phyloP scores from a whole-genome alignment of 2,888 invertebrate species.

The Ypsolopha scabrella region DNA sequence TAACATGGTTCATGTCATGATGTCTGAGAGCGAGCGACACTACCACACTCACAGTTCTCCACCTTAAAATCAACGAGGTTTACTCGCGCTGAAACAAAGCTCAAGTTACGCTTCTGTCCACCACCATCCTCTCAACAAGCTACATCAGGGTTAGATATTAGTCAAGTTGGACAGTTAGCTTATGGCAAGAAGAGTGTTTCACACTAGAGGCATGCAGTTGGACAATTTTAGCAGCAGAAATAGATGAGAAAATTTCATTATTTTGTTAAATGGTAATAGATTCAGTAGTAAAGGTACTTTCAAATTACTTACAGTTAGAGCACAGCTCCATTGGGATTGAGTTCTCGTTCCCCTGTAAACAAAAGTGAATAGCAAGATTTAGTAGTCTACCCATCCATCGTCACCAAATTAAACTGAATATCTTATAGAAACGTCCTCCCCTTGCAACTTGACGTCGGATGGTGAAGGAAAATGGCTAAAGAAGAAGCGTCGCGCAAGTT shows the following conservation, averaged over 20 bases:
- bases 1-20: constrained; percentile 36
- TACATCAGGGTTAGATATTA: background rate
- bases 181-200: background rate
- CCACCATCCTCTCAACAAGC: constrained; percentile 10
- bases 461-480: background rate
- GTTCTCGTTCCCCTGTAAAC: constrained; percentile 93
- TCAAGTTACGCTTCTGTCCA: constrained; percentile 54
- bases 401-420: background rate
- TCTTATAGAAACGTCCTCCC: too few species aligned
- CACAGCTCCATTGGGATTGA: constrained; percentile 97
- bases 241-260: background rate
- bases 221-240: constrained; percentile 1
- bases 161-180: background rate
- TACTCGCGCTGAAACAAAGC: constrained; percentile 71
- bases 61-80: constrained; percentile 73
- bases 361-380: background rate
- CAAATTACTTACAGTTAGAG: constrained; percentile 90
- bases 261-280: background rate
- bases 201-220: background rate
- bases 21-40: constrained; percentile 39
- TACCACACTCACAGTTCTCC: constrained; percentile 72
- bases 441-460: background rate
- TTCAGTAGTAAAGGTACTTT: background rate
- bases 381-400: background rate
- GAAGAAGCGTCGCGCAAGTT: background rate